Evolutionary conservation across 2,888 invertebrate genomes (phyloP), one percentile per base, ranked within the genome.

Genomic region (Drosophila fulvimacula): DNA sequence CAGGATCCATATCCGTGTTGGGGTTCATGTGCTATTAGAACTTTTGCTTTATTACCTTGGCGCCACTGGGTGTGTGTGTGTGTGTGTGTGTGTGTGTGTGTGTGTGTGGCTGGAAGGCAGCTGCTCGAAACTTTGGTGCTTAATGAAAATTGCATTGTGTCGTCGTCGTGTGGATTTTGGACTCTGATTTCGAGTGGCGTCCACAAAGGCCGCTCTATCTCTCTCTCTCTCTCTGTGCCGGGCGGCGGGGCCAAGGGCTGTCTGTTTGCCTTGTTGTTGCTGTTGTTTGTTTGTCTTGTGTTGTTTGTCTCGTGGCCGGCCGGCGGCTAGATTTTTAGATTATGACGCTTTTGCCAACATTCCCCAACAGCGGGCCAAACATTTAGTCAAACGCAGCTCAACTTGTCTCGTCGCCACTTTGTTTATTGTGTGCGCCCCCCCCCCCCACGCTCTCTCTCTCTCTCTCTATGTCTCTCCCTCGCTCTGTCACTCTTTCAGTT

Each of bases 71-170:
- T 67, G 62, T 72, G 64, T 39, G 32, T 57, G 34, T 48, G 32
- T 10, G 27, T 15, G 21, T 52, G 51, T 32, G 10, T 24, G 24
- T 36, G 46, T 49, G 27, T 32, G 44, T 52, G 48, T 53, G 66
- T 48, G 65, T 46, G 57, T 48, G 57, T n/a, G 39, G 53, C 27
- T 53, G 36, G 42, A 48, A 61, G 63, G 60, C 60, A 66, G 62
- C 56, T 55, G 60, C 81, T 38, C 13, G 42, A 82, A 88, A 82
- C 83, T 82, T 82, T 79, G 69, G 62, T 76, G 84, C 89, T 71
- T 79, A 86, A 83, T 88, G 83, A 82, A 82, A 88, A 84, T 86
- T 84, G 89, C 87, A 88, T 80, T 84, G 80, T 81, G 80, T 81
- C 65, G n/a, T 56, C 56, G 46, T 39, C 62, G 52, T 58, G 53